phyloP scores from a whole-genome alignment of 2,113 vertebrate genomes.

The Nicator chloris region DNA sequence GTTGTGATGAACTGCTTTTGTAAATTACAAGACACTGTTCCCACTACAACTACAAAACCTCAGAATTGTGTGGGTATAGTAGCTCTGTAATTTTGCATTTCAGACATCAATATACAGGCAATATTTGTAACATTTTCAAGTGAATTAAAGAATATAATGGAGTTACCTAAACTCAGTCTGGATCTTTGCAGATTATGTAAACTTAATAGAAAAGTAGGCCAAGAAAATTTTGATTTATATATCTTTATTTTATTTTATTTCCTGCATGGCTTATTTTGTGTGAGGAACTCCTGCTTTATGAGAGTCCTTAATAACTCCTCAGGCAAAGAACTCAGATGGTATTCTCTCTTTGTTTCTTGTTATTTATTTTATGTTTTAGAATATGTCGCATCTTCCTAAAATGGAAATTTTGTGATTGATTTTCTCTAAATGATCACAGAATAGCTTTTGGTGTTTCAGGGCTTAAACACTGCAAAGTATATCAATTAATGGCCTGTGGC shows the following conservation, averaged over 20 bases:
- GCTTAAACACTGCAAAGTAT: slow-evolving; percentile 36
- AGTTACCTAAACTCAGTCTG: background rate
- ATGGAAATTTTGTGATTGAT: background rate
- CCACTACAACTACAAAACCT: background rate
- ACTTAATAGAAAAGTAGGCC: background rate
- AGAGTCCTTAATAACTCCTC: background rate
- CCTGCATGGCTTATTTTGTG: background rate
- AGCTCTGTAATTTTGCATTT: background rate
- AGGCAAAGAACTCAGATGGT: background rate
- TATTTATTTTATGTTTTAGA: background rate
- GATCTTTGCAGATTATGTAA: background rate
- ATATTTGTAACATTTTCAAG: background rate
- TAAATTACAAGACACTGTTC: background rate
- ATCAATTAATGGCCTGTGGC: slow-evolving; percentile 42
- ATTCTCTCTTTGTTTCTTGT: background rate
- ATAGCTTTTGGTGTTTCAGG: slow-evolving; percentile 19
- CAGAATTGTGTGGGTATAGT: background rate
- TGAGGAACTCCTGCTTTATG: background rate
- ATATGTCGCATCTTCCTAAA: background rate
- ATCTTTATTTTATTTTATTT: background rate
- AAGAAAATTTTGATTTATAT: background rate
- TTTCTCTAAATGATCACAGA: slow-evolving; percentile 13
- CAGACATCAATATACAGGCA: background rate
- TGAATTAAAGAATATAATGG: background rate
- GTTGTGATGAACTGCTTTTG: background rate